A percentile compares a stretch with the other conserved stretches of the same genome.
These are phyloP conservation scores for Drosophila pandora DNA, from an alignment of 1,140 invertebrate genomes.

Conservation along the genomic window DNA sequence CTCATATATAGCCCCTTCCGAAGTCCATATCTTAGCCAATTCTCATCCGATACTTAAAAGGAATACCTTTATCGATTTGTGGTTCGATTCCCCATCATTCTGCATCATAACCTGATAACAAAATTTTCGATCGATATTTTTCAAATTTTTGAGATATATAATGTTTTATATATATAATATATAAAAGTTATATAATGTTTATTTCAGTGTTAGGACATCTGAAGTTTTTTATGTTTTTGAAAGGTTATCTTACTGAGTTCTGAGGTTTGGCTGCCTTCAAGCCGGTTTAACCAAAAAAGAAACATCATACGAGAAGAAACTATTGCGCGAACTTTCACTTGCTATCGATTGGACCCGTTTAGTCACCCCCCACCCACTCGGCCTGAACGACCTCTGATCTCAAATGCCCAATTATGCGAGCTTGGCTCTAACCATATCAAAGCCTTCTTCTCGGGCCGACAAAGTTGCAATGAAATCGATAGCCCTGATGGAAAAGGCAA, in stretches of 20 bases:
- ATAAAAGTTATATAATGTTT: no score
- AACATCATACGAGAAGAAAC: neutral
- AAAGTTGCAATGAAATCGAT: conserved; percentile 62
- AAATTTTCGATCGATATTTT: no score
- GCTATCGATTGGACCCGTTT: conserved; percentile 3
- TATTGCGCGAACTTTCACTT: conserved; percentile 9
- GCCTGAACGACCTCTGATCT: conserved; percentile 25
- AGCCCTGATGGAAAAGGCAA: conserved; percentile 48
- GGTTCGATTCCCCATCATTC: no score
- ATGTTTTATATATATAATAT: no score
- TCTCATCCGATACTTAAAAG: no score
- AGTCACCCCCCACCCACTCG: neutral
- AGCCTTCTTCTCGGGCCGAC: conserved; percentile 5
- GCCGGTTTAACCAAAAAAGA: neutral
- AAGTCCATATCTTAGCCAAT: no score
- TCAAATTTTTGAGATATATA: no score
- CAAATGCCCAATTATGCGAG: conserved; percentile 19
- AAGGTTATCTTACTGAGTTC: neutral
- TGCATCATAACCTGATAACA: no score
- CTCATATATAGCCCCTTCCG: no score
- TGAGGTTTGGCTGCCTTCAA: neutral
- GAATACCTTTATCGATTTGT: no score
- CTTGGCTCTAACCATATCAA: conserved; percentile 19
- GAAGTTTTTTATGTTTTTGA: no score
- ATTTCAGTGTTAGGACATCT: no score